Conservation (phyloP, 2,797 vertebrate genomes). For the Tarsius wallacei region DNA sequence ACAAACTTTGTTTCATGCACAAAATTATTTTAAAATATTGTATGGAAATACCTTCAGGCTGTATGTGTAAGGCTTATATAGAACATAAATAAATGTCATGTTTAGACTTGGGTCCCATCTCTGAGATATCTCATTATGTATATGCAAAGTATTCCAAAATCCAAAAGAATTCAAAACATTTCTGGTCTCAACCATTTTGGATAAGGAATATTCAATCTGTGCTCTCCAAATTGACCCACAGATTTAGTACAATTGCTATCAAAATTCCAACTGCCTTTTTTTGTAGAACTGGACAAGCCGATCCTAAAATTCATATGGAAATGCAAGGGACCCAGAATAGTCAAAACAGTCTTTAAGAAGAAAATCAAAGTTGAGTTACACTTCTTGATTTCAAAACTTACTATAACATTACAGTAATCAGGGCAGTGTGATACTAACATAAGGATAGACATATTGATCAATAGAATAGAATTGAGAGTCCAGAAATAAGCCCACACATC, state of each 20-base stretch:
- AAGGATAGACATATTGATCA: not conserved
- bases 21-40: not conserved
- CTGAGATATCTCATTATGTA: not conserved
- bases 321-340: not conserved
- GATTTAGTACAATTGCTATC: not conserved
- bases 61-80: not conserved
- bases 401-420: not conserved
- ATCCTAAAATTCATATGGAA: slow-evolving; percentile 17
- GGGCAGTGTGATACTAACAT: not conserved
- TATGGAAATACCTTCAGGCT: not conserved
- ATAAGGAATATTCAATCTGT: not conserved
- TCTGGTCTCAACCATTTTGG: not conserved
- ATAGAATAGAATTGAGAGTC: not conserved
- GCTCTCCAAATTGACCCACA: not conserved
- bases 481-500: not conserved
- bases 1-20: not conserved
- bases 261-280: slow-evolving; percentile 7
- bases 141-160: not conserved
- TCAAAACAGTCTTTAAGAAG: not conserved
- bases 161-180: not conserved
- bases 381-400: slow-evolving; percentile 3
- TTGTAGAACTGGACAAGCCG: not conserved
- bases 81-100: not conserved
- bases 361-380: not conserved
- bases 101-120: not conserved